phyloP scores from a whole-genome alignment of 2,888 invertebrate genomes.

The Girardia tigrina region DNA sequence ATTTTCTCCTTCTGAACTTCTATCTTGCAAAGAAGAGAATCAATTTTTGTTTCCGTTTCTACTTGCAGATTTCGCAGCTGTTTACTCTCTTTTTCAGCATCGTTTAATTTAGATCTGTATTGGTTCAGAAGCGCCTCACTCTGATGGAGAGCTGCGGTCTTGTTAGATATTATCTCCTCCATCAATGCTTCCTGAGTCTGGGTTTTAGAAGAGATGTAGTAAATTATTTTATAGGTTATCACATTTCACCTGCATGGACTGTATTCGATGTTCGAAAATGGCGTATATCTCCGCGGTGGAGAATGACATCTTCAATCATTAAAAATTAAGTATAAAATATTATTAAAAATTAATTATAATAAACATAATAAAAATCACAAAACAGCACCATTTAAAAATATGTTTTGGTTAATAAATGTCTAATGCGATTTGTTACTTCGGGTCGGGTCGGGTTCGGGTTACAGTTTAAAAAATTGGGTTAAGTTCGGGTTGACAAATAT shows the following conservation, averaged over 20 bases:
- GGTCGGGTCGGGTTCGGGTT: too few species aligned
- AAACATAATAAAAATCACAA: too few species aligned
- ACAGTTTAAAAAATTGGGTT: too few species aligned
- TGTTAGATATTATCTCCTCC: background rate
- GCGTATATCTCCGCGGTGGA: background rate
- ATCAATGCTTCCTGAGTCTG: slow-evolving; percentile 3
- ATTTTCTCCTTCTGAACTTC: background rate
- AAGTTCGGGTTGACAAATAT: too few species aligned
- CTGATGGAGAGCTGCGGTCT: background rate
- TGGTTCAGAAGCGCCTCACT: background rate
- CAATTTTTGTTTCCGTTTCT: background rate
- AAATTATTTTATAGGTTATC: too few species aligned
- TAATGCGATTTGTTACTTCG: too few species aligned
- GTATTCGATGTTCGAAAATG: background rate
- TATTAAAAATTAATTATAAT: too few species aligned
- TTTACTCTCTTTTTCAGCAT: slow-evolving; percentile 12
- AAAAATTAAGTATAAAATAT: too few species aligned
- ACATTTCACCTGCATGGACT: background rate
- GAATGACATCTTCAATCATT: too few species aligned
- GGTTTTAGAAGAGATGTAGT: background rate
- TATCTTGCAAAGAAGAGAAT: background rate
- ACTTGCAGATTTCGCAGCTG: slow-evolving; percentile 16
- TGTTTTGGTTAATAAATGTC: too few species aligned
- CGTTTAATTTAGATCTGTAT: slow-evolving; percentile 4
- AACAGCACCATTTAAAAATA: too few species aligned